Evolutionary conservation across 2,888 invertebrate genomes (phyloP), one percentile per base, ranked within the genome.

Genomic region (Teinopalpus imperialis): DNA sequence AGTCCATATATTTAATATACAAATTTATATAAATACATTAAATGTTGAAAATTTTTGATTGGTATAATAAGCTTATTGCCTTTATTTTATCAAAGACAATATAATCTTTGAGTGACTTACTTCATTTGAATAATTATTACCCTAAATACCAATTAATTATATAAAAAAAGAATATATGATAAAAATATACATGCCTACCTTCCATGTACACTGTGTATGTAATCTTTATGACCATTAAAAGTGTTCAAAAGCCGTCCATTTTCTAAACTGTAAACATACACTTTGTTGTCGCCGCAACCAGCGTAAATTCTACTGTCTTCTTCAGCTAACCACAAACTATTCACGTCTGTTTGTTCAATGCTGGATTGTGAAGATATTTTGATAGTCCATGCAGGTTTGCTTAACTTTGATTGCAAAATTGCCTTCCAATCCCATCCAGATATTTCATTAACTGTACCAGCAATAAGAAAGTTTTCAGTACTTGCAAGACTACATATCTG

Each of bases 221-320:
- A 97, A 73, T 96, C 94, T 4, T 87, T 91, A 68, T 98, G 97
- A 0, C 94, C 95, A 18, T 82, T 82, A 45, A 93, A 91, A 12
- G 90, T 91, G 5, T 91, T 89, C 21, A 93, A 52, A 34, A 94
- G 85, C 59, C 90, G 90, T 1, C 96, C 94, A 67, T 92, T 92
- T 64, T 97, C 96, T 47, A 97, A 76, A 69, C 93, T 93, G 64
- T 93, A 94, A 1, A 91, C 85, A 79, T 97, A 94, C 31, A 97
- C 90, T 56, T 93, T 92, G 61, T 94, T 94, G 66, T 97, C 95
- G 0, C 97, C 97, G 80, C 97, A 96, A 0, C 95, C 97, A 3
- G 93, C 95, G 77, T 92, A 95, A 30, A 97, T 63, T 12, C 80
- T 74, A 37, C 90, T 89, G 32, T 91, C 90, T 41, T 91, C 89